phyloP scores from a whole-genome alignment of 2,888 invertebrate genomes.

The Gryllus longicercus region DNA sequence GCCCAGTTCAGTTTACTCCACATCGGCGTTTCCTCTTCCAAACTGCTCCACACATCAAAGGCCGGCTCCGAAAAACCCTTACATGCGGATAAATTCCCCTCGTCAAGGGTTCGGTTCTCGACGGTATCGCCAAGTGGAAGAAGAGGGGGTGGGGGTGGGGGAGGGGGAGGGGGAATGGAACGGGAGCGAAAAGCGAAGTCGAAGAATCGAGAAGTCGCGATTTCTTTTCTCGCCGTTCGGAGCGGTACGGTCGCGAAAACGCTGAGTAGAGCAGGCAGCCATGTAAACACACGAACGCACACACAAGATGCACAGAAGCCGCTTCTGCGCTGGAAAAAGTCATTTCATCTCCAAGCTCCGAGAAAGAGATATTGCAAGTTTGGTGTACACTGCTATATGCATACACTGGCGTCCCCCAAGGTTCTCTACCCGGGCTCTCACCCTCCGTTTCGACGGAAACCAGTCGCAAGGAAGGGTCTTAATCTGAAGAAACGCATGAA shows the following conservation, averaged over 20 bases:
- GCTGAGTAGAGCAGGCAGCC: not conserved
- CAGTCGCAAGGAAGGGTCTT: no score
- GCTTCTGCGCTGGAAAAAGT: not conserved
- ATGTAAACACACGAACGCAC: slow-evolving; percentile 9
- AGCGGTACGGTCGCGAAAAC: not conserved
- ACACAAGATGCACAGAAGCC: slow-evolving; percentile 6
- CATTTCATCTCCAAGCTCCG: not conserved
- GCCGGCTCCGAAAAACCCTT: not conserved
- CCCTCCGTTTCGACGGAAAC: no score
- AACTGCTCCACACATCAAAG: not conserved
- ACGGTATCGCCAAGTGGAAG: not conserved
- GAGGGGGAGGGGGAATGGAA: not conserved
- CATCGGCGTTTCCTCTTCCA: no score
- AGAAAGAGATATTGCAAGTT: not conserved
- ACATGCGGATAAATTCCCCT: not conserved
- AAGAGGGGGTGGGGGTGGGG: not conserved
- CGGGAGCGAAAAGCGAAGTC: not conserved
- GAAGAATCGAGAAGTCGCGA: not conserved
- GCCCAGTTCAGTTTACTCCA: no score
- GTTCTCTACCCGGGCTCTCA: no score
- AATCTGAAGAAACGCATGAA: no score
- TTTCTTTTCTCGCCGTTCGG: not conserved
- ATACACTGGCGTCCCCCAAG: no score
- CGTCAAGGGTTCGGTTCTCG: not conserved
- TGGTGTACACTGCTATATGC: not conserved